Percentiles rank a stretch among this genome's conserved stretches.
These are phyloP conservation scores for Chinchilla lanigera DNA, from an alignment of 2,113 vertebrate genomes.

Conservation along the genomic window DNA sequence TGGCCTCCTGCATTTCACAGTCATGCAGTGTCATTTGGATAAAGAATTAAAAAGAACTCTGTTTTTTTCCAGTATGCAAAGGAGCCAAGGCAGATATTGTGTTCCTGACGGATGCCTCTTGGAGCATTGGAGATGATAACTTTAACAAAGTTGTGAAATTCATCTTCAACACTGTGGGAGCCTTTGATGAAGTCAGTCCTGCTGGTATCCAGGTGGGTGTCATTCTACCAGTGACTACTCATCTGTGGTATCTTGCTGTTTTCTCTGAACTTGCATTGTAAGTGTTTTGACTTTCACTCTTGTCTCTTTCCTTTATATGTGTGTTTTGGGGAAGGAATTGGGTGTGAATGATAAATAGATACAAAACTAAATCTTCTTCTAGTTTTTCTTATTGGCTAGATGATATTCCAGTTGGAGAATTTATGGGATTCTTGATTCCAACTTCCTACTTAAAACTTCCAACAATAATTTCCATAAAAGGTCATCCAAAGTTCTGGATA, in stretches of 20 bases:
- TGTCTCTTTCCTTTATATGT: neutral
- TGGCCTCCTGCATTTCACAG: neutral
- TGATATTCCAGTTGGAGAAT: neutral
- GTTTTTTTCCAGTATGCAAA: slow-evolving; percentile 92
- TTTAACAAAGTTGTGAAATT: slow-evolving; percentile 97
- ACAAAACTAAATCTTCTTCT: slow-evolving; percentile 36
- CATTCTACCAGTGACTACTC: neutral
- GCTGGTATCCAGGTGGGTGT: slow-evolving; percentile 95
- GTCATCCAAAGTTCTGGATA: slow-evolving; percentile 36
- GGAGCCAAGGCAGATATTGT: slow-evolving; percentile 98
- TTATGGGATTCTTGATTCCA: neutral
- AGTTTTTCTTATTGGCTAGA: slow-evolving; percentile 36
- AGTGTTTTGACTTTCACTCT: slow-evolving; percentile 24
- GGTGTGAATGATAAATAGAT: neutral
- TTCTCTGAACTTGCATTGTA: slow-evolving; percentile 11
- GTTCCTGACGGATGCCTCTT: slow-evolving; percentile 98
- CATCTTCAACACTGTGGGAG: slow-evolving; percentile 92
- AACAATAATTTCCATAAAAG: slow-evolving; percentile 10
- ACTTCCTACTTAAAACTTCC: slow-evolving; percentile 22
- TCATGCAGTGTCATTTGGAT: neutral
- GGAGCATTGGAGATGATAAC: slow-evolving; percentile 99
- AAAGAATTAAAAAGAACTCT: slow-evolving; percentile 30
- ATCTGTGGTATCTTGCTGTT: neutral
- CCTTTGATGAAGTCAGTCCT: slow-evolving; percentile 94
- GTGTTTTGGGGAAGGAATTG: slow-evolving; percentile 18